Percentiles rank a stretch among this genome's conserved stretches.
These are phyloP conservation scores for Yoshiicerus persimilis DNA, from an alignment of 1,140 invertebrate genomes.

Conservation along the genomic window DNA sequence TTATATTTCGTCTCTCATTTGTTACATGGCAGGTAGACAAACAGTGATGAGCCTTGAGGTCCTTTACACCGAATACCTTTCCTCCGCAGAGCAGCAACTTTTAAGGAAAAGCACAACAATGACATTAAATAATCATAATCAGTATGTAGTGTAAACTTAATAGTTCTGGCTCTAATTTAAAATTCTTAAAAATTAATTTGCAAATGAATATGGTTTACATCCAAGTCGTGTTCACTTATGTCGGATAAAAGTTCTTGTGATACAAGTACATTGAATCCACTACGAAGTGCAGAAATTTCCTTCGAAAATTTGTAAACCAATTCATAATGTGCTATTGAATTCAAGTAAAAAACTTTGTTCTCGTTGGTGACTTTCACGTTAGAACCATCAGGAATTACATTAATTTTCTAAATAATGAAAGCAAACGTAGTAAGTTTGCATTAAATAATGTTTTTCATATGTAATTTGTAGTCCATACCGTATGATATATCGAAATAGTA, in stretches of 20 bases:
- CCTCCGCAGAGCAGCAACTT: constrained; percentile 43
- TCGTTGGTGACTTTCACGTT: constrained; percentile 70
- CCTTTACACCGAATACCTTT: constrained; percentile 29
- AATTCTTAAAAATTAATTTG: not conserved
- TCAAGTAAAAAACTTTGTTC: constrained; percentile 80
- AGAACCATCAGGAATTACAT: constrained; percentile 76
- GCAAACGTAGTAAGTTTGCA: not conserved
- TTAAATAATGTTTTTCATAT: not conserved
- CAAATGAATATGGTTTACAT: constrained; percentile 61
- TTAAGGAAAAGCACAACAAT: no score
- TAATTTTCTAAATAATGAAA: constrained; percentile 58
- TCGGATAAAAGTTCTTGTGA: constrained; percentile 89
- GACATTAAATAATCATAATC: not conserved
- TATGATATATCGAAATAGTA: no score
- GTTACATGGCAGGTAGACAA: constrained; percentile 71
- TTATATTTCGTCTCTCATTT: constrained; percentile 56
- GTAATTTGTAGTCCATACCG: not conserved
- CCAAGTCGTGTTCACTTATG: constrained; percentile 94
- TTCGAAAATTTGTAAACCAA: constrained; percentile 75
- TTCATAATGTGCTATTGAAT: constrained; percentile 83
- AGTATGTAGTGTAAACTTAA: not conserved
- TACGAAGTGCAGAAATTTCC: constrained; percentile 84
- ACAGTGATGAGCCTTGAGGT: constrained; percentile 31
- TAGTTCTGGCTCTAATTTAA: no score
- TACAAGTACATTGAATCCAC: constrained; percentile 84